phyloP scores from a whole-genome alignment of 2,888 invertebrate genomes.

The Pandemis heparana region DNA sequence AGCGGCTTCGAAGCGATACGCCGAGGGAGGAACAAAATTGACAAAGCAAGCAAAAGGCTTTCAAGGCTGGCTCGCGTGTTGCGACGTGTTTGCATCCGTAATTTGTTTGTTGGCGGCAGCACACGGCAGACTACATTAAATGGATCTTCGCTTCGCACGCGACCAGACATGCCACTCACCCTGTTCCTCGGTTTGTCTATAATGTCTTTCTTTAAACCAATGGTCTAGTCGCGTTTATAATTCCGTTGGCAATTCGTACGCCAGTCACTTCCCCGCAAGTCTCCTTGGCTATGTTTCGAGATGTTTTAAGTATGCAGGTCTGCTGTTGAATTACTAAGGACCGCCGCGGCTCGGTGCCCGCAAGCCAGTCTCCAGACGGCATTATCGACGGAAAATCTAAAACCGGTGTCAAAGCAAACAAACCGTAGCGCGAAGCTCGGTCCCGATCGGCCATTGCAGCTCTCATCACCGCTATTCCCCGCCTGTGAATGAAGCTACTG shows the following conservation, averaged over 20 bases:
- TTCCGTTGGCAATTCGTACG: constrained; percentile 42
- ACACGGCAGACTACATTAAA: constrained; percentile 80
- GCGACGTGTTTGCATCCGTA: constrained; percentile 84
- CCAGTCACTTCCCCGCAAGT: constrained; percentile 22
- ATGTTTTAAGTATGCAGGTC: constrained; percentile 45
- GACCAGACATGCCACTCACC: constrained; percentile 65
- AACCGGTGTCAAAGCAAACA: constrained; percentile 63
- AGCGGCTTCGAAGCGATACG: constrained; percentile 61
- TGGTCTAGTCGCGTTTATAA: constrained; percentile 43
- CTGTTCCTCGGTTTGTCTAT: constrained; percentile 53
- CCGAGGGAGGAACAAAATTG: constrained; percentile 66
- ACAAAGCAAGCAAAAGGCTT: constrained; percentile 83
- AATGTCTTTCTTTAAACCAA: constrained; percentile 57
- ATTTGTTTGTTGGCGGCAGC: constrained; percentile 84
- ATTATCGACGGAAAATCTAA: constrained; percentile 55
- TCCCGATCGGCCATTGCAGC: constrained; percentile 49
- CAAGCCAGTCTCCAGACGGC: constrained; percentile 44
- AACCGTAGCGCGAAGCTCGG: constrained; percentile 52
- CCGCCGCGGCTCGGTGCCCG: constrained; percentile 30
- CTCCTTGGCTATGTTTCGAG: constrained; percentile 22
- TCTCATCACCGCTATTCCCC: constrained; percentile 51
- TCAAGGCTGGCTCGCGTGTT: constrained; percentile 80
- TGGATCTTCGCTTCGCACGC: constrained; percentile 78
- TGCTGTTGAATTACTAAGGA: constrained; percentile 43
- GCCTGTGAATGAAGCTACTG: constrained; percentile 48